These are phyloP conservation scores for Drosophila acutilabella DNA, from an alignment of 2,888 invertebrate species.

Conservation along the genomic window DNA sequence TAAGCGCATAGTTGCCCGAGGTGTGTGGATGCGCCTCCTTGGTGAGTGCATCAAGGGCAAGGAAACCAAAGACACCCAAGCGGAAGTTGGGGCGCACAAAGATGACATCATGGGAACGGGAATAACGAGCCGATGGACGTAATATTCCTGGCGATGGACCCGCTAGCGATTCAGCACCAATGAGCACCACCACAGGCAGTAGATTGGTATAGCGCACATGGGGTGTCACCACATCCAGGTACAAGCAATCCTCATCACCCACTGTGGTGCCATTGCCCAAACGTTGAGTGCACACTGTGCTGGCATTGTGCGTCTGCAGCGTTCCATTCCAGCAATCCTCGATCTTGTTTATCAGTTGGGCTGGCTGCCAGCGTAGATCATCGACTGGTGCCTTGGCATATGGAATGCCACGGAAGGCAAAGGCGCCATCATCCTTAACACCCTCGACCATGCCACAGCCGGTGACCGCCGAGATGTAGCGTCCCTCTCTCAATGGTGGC, in stretches of 20 bases:
- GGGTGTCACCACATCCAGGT: constrained; percentile 93
- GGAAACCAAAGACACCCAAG: constrained; percentile 91
- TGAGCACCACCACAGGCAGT: constrained; percentile 92
- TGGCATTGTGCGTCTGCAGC: constrained; percentile 88
- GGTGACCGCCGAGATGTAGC: constrained; percentile 90
- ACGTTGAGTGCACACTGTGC: constrained; percentile 90
- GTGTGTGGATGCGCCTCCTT: constrained; percentile 89
- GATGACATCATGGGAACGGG: constrained; percentile 91
- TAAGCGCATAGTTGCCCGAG: constrained; percentile 94
- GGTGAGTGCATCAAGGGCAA: constrained; percentile 90
- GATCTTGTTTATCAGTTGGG: constrained; percentile 88
- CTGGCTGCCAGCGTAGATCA: constrained; percentile 89
- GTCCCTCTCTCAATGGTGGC: constrained; percentile 90
- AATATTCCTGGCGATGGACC: constrained; percentile 90
- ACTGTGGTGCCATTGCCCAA: constrained; percentile 88
- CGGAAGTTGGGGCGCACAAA: constrained; percentile 95
- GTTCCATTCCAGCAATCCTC: constrained; percentile 93
- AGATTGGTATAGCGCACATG: constrained; percentile 92
- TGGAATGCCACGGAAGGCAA: constrained; percentile 93
- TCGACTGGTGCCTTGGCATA: constrained; percentile 91
- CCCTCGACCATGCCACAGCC: constrained; percentile 93
- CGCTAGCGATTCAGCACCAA: constrained; percentile 92
- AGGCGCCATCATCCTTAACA: constrained; percentile 90
- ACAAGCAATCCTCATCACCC: constrained; percentile 93
- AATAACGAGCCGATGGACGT: constrained; percentile 91